Conservation (phyloP, 2,797 vertebrate species). For the Epinephelus malabaricus region DNA sequence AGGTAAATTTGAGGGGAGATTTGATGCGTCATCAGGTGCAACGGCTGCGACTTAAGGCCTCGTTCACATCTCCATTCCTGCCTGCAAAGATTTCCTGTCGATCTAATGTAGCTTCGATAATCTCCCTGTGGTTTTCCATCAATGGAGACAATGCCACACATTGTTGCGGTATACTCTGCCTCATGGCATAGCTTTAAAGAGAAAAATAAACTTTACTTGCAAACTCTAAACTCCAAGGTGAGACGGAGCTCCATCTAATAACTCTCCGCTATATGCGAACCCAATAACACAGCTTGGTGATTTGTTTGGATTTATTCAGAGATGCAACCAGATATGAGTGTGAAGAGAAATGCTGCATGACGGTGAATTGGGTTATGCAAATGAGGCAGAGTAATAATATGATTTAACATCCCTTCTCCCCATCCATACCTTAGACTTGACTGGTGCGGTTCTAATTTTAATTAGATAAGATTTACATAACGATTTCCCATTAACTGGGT, state of each 20-base stretch:
- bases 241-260: slow-evolving; percentile 6
- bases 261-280: neutral
- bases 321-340: slow-evolving; percentile 53
- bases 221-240: slow-evolving; percentile 10
- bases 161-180: neutral
- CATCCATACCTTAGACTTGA: slow-evolving; percentile 69
- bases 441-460: slow-evolving; percentile 72
- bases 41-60: slow-evolving; percentile 1
- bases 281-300: slow-evolving; percentile 19
- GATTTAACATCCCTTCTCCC: slow-evolving; percentile 70
- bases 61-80: neutral
- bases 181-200: neutral
- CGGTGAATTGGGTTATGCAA: slow-evolving; percentile 76
- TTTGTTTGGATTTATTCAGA: slow-evolving; percentile 57
- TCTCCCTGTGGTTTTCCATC: neutral
- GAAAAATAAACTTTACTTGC: slow-evolving; percentile 12
- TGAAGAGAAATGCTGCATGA: slow-evolving; percentile 59
- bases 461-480: slow-evolving; percentile 85
- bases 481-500: slow-evolving; percentile 77
- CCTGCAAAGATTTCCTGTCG: slow-evolving; percentile 23
- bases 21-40: slow-evolving; percentile 33
- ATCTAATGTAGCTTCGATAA: slow-evolving; percentile 16
- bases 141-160: neutral
- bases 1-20: slow-evolving; percentile 48
- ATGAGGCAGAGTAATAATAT: slow-evolving; percentile 76